Percentiles rank a stretch among this genome's conserved stretches.
Evolutionary conservation across 2,113 vertebrate genomes (phyloP).

Genomic region (Pandion haliaetus): DNA sequence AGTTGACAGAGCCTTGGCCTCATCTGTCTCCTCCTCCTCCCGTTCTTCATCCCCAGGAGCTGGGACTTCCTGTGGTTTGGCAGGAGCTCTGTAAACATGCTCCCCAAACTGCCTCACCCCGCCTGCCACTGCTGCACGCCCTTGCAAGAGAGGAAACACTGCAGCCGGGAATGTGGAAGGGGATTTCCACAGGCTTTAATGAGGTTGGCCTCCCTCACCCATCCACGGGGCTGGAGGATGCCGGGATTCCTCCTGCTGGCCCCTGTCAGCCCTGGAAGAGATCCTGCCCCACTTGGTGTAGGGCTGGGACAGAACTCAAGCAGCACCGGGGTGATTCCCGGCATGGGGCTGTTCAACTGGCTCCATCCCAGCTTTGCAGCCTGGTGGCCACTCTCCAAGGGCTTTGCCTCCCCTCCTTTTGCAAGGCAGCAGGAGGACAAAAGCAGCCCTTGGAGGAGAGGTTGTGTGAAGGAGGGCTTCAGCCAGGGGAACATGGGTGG

Average conservation of each 20-base stretch:
- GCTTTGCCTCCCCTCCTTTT: background rate
- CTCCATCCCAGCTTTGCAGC: background rate
- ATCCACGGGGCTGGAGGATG: background rate
- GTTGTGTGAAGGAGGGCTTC: background rate
- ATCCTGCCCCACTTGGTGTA: background rate
- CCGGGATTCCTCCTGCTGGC: background rate
- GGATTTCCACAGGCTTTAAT: slow-evolving; percentile 17
- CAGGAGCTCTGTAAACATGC: slow-evolving; percentile 47
- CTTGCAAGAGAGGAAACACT: slow-evolving; percentile 32
- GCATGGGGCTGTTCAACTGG: background rate
- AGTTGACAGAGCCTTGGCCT: slow-evolving; percentile 3
- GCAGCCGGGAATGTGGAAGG: background rate
- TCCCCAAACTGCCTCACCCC: background rate
- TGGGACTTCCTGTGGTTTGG: slow-evolving; percentile 65
- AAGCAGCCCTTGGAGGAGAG: background rate
- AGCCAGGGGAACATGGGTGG: background rate
- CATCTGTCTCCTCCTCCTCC: background rate
- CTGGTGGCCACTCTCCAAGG: background rate
- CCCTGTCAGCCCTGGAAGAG: background rate
- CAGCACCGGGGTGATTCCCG: background rate
- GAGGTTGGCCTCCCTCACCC: background rate
- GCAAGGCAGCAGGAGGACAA: background rate
- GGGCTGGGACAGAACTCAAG: background rate
- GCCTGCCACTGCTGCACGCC: background rate
- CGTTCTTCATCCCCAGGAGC: slow-evolving; percentile 16